These are phyloP conservation scores for Chlorospingus semifuscus DNA, from an alignment of 2,797 vertebrate genomes.

Conservation along the genomic window DNA sequence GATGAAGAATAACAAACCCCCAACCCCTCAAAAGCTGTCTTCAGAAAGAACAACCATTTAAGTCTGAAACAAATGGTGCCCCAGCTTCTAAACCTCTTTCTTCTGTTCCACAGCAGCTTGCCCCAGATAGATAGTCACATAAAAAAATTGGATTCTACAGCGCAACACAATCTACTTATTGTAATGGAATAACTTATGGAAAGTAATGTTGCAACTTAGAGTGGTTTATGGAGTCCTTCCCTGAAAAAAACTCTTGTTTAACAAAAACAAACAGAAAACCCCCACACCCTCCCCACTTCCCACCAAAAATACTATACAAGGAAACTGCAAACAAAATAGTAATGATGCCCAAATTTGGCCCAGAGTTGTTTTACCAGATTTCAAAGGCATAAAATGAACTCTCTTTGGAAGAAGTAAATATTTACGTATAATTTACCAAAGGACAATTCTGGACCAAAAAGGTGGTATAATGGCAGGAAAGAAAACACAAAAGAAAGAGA, in stretches of 20 bases:
- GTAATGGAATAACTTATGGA: constrained; percentile 79
- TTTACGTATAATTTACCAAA: constrained; percentile 48
- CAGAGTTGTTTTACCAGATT: constrained; percentile 72
- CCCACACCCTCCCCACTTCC: constrained; percentile 56
- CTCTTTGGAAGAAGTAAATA: constrained; percentile 35
- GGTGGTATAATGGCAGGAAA: constrained; percentile 54
- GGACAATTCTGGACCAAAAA: constrained; percentile 78
- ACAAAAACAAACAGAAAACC: neutral
- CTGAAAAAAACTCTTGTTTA: constrained; percentile 72
- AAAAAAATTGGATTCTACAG: constrained; percentile 72
- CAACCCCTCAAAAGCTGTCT: neutral
- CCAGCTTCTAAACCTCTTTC: constrained; percentile 70
- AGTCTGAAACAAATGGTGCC: neutral
- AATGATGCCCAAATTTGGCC: constrained; percentile 73
- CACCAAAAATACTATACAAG: constrained; percentile 36
- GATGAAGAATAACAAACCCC: neutral
- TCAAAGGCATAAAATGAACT: neutral
- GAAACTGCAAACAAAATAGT: constrained; percentile 64
- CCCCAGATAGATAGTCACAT: constrained; percentile 74
- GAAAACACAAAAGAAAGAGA: constrained; percentile 53
- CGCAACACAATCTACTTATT: constrained; percentile 75
- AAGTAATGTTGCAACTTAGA: constrained; percentile 82
- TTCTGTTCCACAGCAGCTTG: constrained; percentile 81
- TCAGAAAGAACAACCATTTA: neutral
- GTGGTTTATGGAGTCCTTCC: constrained; percentile 79